Evolutionary conservation across 2,888 invertebrate species (phyloP).

Genomic region (Drosophila parthenogenetica): DNA sequence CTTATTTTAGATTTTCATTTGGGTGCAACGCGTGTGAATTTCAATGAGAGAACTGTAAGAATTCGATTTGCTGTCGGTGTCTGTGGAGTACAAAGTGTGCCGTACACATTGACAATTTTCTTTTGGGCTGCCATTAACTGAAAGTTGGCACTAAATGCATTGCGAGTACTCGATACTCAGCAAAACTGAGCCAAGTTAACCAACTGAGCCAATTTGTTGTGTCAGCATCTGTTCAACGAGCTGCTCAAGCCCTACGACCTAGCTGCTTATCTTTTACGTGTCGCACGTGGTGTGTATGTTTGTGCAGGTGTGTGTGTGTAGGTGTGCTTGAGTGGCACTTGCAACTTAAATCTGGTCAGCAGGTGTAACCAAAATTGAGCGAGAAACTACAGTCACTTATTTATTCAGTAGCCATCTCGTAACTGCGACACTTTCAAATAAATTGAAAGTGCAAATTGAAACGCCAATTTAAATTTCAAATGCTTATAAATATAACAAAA

Average conservation of each 20-base stretch:
- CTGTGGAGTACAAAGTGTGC: constrained; percentile 6
- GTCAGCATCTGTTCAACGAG: constrained; percentile 40
- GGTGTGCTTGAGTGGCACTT: constrained; percentile 8
- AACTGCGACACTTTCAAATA: background rate
- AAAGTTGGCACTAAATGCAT: constrained; percentile 42
- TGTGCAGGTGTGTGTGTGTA: too few relatives aligned
- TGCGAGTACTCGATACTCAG: constrained; percentile 11
- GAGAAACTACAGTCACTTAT: constrained; percentile 1
- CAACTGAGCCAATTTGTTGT: constrained; percentile 38
- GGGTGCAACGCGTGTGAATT: constrained; percentile 53
- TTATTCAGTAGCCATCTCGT: background rate
- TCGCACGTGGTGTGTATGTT: constrained; percentile 16
- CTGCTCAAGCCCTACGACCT: background rate
- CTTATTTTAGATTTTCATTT: constrained; percentile 49
- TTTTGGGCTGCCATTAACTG: constrained; percentile 37
- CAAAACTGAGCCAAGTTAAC: background rate
- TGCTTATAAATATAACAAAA: background rate
- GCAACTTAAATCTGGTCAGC: constrained; percentile 15
- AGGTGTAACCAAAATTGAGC: constrained; percentile 3
- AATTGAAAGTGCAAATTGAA: background rate
- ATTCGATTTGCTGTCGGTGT: constrained; percentile 15
- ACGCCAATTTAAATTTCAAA: background rate
- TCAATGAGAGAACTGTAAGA: constrained; percentile 37
- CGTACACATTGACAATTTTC: constrained; percentile 46
- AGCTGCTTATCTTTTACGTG: constrained; percentile 42